These are phyloP conservation scores for Torymus texanus DNA, from an alignment of 2,888 invertebrate species.

Conservation along the genomic window DNA sequence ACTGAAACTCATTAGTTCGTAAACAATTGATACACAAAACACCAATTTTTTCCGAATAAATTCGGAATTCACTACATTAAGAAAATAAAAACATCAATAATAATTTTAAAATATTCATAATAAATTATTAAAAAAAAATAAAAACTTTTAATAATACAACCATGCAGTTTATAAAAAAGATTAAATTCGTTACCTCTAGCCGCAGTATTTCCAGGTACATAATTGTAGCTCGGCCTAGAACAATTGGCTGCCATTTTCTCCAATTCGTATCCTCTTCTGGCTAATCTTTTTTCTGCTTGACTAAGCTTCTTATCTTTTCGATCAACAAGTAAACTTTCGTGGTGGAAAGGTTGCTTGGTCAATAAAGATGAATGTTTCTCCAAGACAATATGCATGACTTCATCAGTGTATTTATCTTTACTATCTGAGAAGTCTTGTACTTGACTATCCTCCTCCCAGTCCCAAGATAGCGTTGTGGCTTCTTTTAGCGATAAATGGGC, in stretches of 20 bases:
- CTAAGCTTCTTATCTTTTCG: slow-evolving; percentile 96
- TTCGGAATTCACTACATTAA: too few relatives aligned
- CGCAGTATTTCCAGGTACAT: slow-evolving; percentile 73
- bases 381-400: slow-evolving; percentile 84
- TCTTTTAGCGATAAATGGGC: slow-evolving; percentile 93
- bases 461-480: slow-evolving; percentile 91
- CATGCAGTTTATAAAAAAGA: slow-evolving; percentile 12
- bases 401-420: slow-evolving; percentile 87
- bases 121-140: too few relatives aligned
- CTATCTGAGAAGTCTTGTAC: slow-evolving; percentile 84
- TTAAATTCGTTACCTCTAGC: slow-evolving; percentile 66
- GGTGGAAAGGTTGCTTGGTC: slow-evolving; percentile 93
- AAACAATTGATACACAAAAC: not conserved
- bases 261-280: slow-evolving; percentile 93
- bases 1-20: slow-evolving; percentile 48
- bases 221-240: slow-evolving; percentile 77
- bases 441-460: slow-evolving; percentile 90
- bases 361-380: slow-evolving; percentile 80
- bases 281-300: slow-evolving; percentile 93
- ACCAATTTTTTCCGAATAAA: not conserved
- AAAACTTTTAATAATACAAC: too few relatives aligned
- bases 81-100: slow-evolving; percentile 16
- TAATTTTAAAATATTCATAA: too few relatives aligned
- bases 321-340: slow-evolving; percentile 95
- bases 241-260: slow-evolving; percentile 91